phyloP scores from a whole-genome alignment of 2,888 invertebrate species.

The Ochlodes sylvanus region DNA sequence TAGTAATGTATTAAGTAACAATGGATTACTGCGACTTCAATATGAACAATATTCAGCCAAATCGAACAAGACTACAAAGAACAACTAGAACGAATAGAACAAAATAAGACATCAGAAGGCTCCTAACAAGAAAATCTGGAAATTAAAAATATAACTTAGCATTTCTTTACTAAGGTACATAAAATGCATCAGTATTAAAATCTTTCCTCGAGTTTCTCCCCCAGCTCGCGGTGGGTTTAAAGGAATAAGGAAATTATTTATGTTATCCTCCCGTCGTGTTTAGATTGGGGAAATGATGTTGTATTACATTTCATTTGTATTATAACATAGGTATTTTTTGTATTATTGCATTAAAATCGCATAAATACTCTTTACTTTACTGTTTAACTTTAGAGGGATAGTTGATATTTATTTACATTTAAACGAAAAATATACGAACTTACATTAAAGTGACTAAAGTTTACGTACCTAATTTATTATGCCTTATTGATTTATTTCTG shows the following conservation, averaged over 20 bases:
- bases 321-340: background rate
- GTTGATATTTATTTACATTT: conserved; percentile 6
- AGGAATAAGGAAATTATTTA: conserved; percentile 36
- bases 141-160: conserved; percentile 5
- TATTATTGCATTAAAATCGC: conserved; percentile 18
- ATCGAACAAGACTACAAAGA: too few species aligned
- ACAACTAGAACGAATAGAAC: too few species aligned
- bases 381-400: conserved; percentile 13
- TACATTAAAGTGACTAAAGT: too few species aligned
- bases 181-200: conserved; percentile 31
- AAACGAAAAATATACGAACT: too few species aligned
- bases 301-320: conserved; percentile 30
- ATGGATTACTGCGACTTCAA: too few species aligned
- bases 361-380: too few species aligned
- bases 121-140: background rate
- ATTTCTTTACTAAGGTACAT: conserved; percentile 12
- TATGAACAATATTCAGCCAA: too few species aligned
- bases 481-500: too few species aligned
- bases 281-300: conserved; percentile 34
- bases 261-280: conserved; percentile 35
- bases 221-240: conserved; percentile 30
- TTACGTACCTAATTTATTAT: too few species aligned
- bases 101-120: background rate
- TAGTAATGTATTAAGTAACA: too few species aligned
- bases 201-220: conserved; percentile 17